Percentiles rank a stretch among this genome's conserved stretches.
Conservation (phyloP, 1,140 invertebrate genomes). For the Ceratina calcarata region DNA sequence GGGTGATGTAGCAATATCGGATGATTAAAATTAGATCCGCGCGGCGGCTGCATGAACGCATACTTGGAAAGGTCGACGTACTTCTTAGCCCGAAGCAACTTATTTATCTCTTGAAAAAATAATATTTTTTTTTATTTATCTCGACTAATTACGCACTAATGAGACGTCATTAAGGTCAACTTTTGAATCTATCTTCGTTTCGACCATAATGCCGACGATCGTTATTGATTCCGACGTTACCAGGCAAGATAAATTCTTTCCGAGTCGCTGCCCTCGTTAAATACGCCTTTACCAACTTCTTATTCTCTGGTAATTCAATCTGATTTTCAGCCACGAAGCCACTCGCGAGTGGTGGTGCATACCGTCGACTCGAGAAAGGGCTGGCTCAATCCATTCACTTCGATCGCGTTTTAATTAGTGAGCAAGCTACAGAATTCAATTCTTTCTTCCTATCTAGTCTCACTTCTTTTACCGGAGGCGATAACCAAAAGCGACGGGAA, state of each 20-base stretch:
- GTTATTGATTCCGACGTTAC: conserved; percentile 48
- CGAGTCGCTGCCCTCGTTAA: conserved; percentile 48
- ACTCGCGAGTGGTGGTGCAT: background rate
- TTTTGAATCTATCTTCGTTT: conserved; percentile 44
- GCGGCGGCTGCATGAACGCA: background rate
- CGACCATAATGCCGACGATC: conserved; percentile 50
- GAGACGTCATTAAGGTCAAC: conserved; percentile 54
- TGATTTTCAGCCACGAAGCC: conserved; percentile 16
- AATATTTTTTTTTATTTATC: background rate
- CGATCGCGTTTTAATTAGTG: conserved; percentile 39
- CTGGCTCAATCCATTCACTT: conserved; percentile 3
- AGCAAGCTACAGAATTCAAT: conserved; percentile 15
- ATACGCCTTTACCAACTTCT: conserved; percentile 43
- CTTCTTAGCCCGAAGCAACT: background rate
- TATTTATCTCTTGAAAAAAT: background rate
- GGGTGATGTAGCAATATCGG: conserved; percentile 43
- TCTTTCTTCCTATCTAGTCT: background rate
- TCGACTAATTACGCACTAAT: conserved; percentile 51
- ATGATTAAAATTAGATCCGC: conserved; percentile 48
- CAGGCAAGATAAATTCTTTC: conserved; percentile 42
- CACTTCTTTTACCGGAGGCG: background rate
- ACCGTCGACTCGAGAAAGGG: background rate
- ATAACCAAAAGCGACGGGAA: background rate
- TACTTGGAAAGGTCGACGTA: conserved; percentile 14
- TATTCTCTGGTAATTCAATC: conserved; percentile 37